Base-by-base conservation (phyloP, 1,140 invertebrate genomes). In the Pomacea maculata region DNA sequence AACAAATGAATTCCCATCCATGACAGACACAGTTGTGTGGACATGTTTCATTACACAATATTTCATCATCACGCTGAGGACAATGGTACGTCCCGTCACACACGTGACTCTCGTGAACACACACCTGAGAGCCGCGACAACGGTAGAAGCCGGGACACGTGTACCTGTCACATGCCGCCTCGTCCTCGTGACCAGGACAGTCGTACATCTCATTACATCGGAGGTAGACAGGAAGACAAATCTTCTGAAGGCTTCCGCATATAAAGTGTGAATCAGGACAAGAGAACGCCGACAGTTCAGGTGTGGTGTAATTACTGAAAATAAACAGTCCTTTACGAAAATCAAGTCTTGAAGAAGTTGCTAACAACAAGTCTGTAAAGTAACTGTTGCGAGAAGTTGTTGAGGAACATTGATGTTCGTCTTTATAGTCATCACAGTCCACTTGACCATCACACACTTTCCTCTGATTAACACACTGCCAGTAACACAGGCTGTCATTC, bases 1-100 rank as follows among this genome's bases (percentile, higher is more conserved):
- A 12, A 55, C 80, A 81, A 9, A 55, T 57, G n/a, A 80, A 63
- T 10, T 68, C 52, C 25, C 25, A 57, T 45, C 67, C 76, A 65
- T n/a, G 29, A 52, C 76, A 83, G 9, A 45, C 52, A 52, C 80
- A 83, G 29, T 45, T 65, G 88, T 63, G 85, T 90, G 74, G 74
- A 54, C 74, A 75, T 92, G 64, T 74, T 61, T 73, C 25, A 25
- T 81, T 25, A 77, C 78, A 84, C n/a, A 80, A 67, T 68, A 76
- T 21, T 29, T 82, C 80, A 54, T 84, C 76, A 57, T 82, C 80
- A 68, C 75, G 52, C 52, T 80, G 72, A 57, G 78, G 81, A 80
- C 77, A 82, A 54, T 83, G 61, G 64, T 19, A 29, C 21, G 57
- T 34, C 21, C 67, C 71, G 77, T 78, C 75, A 34, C 76, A 79